Base-by-base conservation (phyloP, 30 jellyfish, hydroid and myxozoan species). In the Hydractinia symbiolongicarpus region DNA sequence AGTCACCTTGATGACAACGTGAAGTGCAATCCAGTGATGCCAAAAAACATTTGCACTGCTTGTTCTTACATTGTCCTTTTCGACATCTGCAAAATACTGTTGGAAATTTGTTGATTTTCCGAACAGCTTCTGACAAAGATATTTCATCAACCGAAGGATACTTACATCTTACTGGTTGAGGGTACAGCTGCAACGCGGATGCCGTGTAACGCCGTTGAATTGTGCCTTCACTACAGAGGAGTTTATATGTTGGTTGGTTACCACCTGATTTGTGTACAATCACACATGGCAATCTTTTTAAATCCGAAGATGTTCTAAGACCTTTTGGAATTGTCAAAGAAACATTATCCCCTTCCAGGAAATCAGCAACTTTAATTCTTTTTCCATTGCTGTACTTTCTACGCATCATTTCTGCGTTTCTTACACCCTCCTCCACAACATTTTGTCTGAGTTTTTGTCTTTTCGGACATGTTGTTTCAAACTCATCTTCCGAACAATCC, bases 131-230 rank as follows among this genome's bases (percentile, higher is more conserved):
- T n/a, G n/a, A n/a, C n/a, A n/a, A n/a, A n/a, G n/a, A n/a, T n/a
- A n/a, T n/a, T n/a, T n/a, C n/a, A n/a, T n/a, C n/a, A 30, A 30
- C 44, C 44, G 44, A 30, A 30, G 15, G 60, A 30, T 20, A 71
- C 40, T 50, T 50, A 4, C 74, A 44, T 19, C 61, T 49, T 7
- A 71, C 80, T 7, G 56, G 80, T 19, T 60, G 60, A 20, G 80
- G 80, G 54, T 71, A 71, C 54, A 20, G 9, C 80, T n/a, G 17
- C 51, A 71, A 53, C 51, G n/a, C 80, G 40, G 80, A 71, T 71
- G 80, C 80, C 15, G 56, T 71, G 54, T 20, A 71, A 20, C 61
- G 40, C 40, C 80, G 60, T 20, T 8, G 56, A 55, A 71, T 19
- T 15, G 51, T 53, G 7, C 80, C 80, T 7, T 71, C 9, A 55